These are phyloP conservation scores for Leptothorax acervorum DNA, from an alignment of 2,888 invertebrate species.

Conservation along the genomic window DNA sequence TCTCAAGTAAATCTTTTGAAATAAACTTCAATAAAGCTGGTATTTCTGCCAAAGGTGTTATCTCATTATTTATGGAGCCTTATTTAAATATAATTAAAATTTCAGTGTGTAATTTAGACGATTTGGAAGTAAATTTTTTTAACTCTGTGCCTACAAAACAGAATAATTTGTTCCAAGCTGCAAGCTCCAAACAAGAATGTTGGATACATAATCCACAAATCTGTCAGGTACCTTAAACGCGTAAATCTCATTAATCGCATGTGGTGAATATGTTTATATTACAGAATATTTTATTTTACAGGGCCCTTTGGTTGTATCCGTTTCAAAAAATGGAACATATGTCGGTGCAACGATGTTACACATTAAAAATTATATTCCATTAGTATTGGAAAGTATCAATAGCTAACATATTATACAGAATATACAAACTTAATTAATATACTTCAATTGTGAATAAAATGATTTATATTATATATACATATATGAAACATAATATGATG, in stretches of 20 bases:
- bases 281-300: constrained; percentile 58
- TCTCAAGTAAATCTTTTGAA: constrained; percentile 68
- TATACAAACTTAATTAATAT: background rate
- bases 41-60: constrained; percentile 68
- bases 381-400: constrained; percentile 70
- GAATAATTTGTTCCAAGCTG: constrained; percentile 76
- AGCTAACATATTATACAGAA: constrained; percentile 8
- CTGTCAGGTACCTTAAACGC: constrained; percentile 59
- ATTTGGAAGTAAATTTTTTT: constrained; percentile 74
- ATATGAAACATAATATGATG: background rate
- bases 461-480: background rate
- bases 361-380: constrained; percentile 75
- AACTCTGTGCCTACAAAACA: constrained; percentile 73
- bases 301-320: constrained; percentile 77
- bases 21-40: constrained; percentile 73
- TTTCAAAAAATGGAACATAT: constrained; percentile 71
- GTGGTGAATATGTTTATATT: constrained; percentile 3
- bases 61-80: constrained; percentile 74
- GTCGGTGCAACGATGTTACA: constrained; percentile 74
- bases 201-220: constrained; percentile 79
- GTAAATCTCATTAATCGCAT: background rate
- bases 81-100: constrained; percentile 78
- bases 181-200: constrained; percentile 71
- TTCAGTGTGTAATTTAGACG: constrained; percentile 63
- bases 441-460: background rate